Conservation (phyloP, 2,113 vertebrate species). For the Cynocephalus volans region DNA sequence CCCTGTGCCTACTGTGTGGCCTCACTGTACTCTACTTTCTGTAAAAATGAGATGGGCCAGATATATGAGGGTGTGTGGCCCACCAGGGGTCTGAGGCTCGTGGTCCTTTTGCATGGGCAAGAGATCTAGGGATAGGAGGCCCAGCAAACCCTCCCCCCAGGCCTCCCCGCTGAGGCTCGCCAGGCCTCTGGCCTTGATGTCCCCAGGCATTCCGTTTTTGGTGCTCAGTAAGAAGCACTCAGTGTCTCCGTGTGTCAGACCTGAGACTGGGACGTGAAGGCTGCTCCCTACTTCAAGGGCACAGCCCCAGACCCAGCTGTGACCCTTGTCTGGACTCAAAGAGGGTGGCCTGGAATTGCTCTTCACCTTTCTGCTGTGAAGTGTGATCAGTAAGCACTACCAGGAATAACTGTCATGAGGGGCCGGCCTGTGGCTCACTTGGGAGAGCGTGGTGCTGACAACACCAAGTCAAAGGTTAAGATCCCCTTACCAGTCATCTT, state of each 20-base stretch:
- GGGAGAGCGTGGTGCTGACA: too few relatives aligned
- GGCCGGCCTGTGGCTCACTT: too few relatives aligned
- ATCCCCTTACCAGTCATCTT: too few relatives aligned
- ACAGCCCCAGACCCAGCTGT: neutral
- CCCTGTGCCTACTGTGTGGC: too few relatives aligned
- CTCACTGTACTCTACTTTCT: neutral
- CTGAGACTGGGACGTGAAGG: neutral
- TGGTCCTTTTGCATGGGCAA: neutral
- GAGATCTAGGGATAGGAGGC: neutral
- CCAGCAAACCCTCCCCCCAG: too few relatives aligned
- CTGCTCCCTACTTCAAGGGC: neutral
- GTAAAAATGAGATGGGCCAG: neutral
- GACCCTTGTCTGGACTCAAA: too few relatives aligned
- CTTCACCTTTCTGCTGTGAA: neutral
- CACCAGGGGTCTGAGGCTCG: neutral
- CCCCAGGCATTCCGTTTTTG: neutral
- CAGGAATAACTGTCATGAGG: too few relatives aligned
- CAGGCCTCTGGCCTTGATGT: neutral
- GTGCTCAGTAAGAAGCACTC: neutral
- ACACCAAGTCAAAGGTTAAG: too few relatives aligned
- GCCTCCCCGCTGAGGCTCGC: neutral
- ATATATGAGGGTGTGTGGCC: neutral
- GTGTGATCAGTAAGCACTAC: neutral
- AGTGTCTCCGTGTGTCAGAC: neutral
- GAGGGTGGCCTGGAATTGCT: too few relatives aligned